Evolutionary conservation across 2,888 invertebrate species (phyloP).

Genomic region (Eupelmus urozonus): DNA sequence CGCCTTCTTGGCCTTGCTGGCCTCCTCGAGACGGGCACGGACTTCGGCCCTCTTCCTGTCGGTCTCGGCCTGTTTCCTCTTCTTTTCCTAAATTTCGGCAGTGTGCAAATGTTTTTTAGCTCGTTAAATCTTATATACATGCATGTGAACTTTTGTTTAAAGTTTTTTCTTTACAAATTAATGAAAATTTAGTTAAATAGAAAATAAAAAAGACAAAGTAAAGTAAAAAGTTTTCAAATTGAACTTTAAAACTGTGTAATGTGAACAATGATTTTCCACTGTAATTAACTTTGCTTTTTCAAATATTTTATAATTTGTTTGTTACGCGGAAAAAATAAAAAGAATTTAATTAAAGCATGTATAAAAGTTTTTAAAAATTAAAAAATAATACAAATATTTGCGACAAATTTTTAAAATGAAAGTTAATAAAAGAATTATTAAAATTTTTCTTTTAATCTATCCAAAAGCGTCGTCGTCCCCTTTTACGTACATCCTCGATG

Average conservation of each 20-base stretch:
- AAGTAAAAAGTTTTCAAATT: too few relatives aligned
- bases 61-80: conserved; percentile 98
- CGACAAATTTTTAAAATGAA: conserved; percentile 7
- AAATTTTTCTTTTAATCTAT: conserved; percentile 4
- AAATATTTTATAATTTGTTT: too few relatives aligned
- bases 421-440: too few relatives aligned
- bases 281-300: background rate
- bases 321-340: background rate
- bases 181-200: background rate
- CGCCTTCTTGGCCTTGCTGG: conserved; percentile 98
- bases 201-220: background rate
- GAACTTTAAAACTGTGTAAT: too few relatives aligned
- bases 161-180: background rate
- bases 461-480: conserved; percentile 59
- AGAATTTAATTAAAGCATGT: conserved; percentile 12
- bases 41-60: conserved; percentile 99
- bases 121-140: background rate
- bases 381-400: conserved; percentile 8
- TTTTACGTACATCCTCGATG: conserved; percentile 87
- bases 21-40: conserved; percentile 98
- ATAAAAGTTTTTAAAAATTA: conserved; percentile 15
- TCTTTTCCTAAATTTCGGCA: conserved; percentile 87
- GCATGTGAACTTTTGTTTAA: background rate
- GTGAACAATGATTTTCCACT: background rate
- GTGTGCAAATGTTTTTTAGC: conserved; percentile 61